These are phyloP conservation scores for Callaeas wilsoni DNA, from an alignment of 2,113 vertebrate genomes.

Conservation along the genomic window DNA sequence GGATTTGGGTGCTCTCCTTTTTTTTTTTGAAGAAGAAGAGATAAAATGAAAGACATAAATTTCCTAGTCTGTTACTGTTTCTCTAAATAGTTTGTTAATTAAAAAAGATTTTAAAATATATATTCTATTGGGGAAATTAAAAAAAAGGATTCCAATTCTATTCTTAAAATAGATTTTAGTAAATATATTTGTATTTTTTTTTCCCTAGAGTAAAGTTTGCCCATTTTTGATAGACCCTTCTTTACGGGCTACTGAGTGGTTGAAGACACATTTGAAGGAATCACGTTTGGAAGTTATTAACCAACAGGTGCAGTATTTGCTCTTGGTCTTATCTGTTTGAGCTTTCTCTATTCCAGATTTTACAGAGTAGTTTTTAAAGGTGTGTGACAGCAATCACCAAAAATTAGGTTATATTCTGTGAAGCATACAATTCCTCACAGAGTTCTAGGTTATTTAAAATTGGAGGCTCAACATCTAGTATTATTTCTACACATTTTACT, in stretches of 20 bases:
- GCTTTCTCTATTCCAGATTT: neutral
- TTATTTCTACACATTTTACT: neutral
- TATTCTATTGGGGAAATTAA: neutral
- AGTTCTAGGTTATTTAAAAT: neutral
- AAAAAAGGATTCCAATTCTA: neutral
- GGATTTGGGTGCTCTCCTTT: neutral
- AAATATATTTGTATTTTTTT: neutral
- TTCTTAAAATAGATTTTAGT: neutral
- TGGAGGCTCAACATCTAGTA: neutral
- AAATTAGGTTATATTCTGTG: neutral
- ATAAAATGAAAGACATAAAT: neutral
- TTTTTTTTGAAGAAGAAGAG: neutral
- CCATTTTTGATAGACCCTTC: conserved; percentile 96
- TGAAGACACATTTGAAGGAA: conserved; percentile 87
- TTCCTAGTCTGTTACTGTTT: neutral
- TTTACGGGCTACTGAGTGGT: conserved; percentile 92
- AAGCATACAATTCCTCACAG: neutral
- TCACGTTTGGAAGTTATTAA: conserved; percentile 90
- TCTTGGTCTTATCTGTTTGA: neutral
- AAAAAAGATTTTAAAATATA: neutral
- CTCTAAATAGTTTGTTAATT: neutral
- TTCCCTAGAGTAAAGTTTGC: conserved; percentile 83
- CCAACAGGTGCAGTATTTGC: conserved; percentile 82
- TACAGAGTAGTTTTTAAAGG: neutral
- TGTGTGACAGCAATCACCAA: neutral